phyloP scores from a whole-genome alignment of 1,140 invertebrate genomes.

The Contarinia nasturtii region DNA sequence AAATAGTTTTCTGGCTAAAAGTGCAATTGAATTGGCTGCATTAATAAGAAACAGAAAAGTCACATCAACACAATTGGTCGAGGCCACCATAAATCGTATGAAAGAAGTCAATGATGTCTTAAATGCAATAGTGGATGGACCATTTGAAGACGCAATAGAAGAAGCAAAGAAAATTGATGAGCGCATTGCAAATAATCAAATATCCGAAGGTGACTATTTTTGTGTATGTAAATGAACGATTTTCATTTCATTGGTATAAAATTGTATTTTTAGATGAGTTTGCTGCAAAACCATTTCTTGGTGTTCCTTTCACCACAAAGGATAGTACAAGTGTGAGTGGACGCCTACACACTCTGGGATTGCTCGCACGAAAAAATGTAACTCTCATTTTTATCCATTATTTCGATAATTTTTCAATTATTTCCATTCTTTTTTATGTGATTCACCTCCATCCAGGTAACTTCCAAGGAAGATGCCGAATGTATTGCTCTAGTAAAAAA shows the following conservation, averaged over 20 bases:
- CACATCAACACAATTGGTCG: constrained; percentile 49
- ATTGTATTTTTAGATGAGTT: too few relatives aligned
- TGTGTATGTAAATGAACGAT: too few relatives aligned
- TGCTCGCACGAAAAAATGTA: constrained; percentile 31
- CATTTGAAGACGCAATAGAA: constrained; percentile 45
- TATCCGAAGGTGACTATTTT: too few relatives aligned
- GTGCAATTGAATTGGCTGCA: constrained; percentile 38
- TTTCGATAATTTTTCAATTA: too few relatives aligned
- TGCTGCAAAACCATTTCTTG: constrained; percentile 45
- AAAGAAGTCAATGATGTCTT: constrained; percentile 56
- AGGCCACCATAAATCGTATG: constrained; percentile 55
- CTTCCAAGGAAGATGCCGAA: constrained; percentile 53
- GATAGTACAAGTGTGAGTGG: constrained; percentile 35
- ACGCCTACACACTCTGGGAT: constrained; percentile 44
- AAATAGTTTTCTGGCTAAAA: constrained; percentile 34
- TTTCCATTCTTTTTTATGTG: too few relatives aligned
- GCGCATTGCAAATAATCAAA: constrained; percentile 31
- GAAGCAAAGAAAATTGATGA: constrained; percentile 56
- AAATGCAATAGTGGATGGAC: constrained; percentile 64
- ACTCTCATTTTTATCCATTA: too few relatives aligned
- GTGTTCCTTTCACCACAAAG: constrained; percentile 64
- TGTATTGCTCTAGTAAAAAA: constrained; percentile 49
- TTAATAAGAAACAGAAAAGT: constrained; percentile 42
- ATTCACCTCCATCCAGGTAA: too few relatives aligned
- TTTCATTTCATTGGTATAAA: too few relatives aligned